Conservation (phyloP, 2,113 vertebrate species). For the Jacana jacana region DNA sequence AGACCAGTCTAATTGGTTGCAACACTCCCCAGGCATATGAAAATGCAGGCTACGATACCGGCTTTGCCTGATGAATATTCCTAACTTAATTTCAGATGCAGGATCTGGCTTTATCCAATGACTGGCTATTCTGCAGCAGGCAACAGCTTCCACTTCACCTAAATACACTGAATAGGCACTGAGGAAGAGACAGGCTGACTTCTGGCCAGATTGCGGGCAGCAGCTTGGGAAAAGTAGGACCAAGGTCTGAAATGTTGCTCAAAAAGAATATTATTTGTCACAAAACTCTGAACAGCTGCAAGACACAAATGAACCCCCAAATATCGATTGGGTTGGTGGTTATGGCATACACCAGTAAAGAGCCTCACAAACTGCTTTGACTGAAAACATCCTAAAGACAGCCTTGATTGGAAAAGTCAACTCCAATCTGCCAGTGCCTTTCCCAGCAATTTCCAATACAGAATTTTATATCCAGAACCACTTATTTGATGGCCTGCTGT, state of each 20-base stretch:
- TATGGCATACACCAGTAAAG: not conserved
- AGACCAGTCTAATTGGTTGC: not conserved
- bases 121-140: not conserved
- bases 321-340: not conserved
- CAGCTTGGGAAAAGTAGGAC: not conserved
- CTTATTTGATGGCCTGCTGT: too few species aligned
- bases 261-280: not conserved
- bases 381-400: not conserved
- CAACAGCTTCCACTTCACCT: not conserved
- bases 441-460: not conserved
- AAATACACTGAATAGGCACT: not conserved
- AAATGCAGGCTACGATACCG: not conserved
- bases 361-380: fast-evolving
- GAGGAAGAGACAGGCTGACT: not conserved
- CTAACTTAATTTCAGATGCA: not conserved
- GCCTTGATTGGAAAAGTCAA: not conserved
- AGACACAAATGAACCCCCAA: not conserved
- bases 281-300: not conserved
- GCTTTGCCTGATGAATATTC: not conserved
- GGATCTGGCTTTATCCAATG: not conserved
- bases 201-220: not conserved
- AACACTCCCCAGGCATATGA: not conserved
- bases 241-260: not conserved
- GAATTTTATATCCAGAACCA: not conserved
- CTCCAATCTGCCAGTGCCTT: not conserved